Base-by-base conservation (phyloP, 2,797 vertebrate genomes). In the Chloroceryle inda region DNA sequence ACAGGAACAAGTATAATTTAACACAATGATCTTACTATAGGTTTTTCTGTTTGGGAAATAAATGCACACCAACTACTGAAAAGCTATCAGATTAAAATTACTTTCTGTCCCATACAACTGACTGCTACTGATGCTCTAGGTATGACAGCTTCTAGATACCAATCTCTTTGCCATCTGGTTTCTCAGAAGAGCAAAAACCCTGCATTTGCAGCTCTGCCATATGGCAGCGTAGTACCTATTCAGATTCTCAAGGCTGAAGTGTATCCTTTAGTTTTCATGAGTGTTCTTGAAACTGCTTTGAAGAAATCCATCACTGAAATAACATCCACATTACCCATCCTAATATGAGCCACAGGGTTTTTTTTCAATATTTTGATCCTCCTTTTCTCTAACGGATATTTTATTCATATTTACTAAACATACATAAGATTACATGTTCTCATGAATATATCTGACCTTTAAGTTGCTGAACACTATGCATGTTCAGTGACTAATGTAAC, bases 381-480 rank as follows among this genome's bases (percentile, higher is more conserved):
- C n/a, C 44, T 80, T 40, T 71, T 69, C 26, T 83, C 33, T 67
- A 81, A 64, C 2, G 2, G 76, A 74, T 71, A 74, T 5, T 33
- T 74, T 82, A 53, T 89, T 81, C 59, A 86, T 67, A 85, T 75
- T 89, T 40, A 11, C 24, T 31, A 92, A 78, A 85, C 35, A 67
- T 61, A 77, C 29, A 22, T 68, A 86, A 88, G 68, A 88, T 86
- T 71, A 81, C 66, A 72, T 58, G 63, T 91, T 90, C 84, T 81
- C 79, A 87, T 89, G 17, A 94, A 88, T 88, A 22, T 88, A 78
- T 90, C 80, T 95, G 77, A 92, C 93, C 83, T 94, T 93, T 89
- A 88, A 45, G 75, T 69, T 84, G 52, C 49, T 88, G 53, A 95
- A 81, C 29, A 42, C 42, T 45, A 69, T 38, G 53, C 33, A 86